phyloP scores from a whole-genome alignment of 2,797 vertebrate species.

The Neoniphon sammara region DNA sequence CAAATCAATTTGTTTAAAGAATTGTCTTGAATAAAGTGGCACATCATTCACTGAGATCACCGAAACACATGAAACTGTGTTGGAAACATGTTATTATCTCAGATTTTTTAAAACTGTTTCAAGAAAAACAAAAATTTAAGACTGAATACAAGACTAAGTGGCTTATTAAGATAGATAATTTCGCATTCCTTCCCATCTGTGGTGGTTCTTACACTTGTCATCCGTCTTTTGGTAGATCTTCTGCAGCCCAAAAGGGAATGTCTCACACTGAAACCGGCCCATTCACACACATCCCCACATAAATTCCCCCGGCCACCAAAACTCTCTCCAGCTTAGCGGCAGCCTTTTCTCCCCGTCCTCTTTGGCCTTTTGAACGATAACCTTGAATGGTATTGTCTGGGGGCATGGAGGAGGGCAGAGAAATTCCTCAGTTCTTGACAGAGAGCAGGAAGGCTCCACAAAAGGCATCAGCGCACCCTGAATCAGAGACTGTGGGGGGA shows the following conservation, averaged over 20 bases:
- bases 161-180: slow-evolving; percentile 5
- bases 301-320: slow-evolving; percentile 65
- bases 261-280: slow-evolving; percentile 62
- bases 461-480: slow-evolving; percentile 73
- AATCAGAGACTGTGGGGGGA: slow-evolving; percentile 67
- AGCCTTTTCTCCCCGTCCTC: slow-evolving; percentile 61
- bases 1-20: too few species aligned
- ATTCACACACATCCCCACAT: slow-evolving; percentile 64
- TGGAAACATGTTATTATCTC: not conserved
- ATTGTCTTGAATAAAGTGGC: too few species aligned
- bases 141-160: not conserved
- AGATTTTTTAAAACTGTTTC: not conserved
- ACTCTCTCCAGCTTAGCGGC: slow-evolving; percentile 64
- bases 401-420: slow-evolving; percentile 71
- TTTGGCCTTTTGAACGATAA: slow-evolving; percentile 81
- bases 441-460: slow-evolving; percentile 76
- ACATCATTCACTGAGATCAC: too few species aligned
- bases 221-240: slow-evolving; percentile 39
- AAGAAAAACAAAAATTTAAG: slow-evolving; percentile 1
- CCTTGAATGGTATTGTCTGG: slow-evolving; percentile 81
- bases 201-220: slow-evolving; percentile 28
- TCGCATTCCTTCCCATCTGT: slow-evolving; percentile 31
- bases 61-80: not conserved
- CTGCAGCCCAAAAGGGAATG: slow-evolving; percentile 55
- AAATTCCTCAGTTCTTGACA: slow-evolving; percentile 76